Base-by-base conservation (phyloP, 2,113 vertebrate genomes). In the Struthio camelus region DNA sequence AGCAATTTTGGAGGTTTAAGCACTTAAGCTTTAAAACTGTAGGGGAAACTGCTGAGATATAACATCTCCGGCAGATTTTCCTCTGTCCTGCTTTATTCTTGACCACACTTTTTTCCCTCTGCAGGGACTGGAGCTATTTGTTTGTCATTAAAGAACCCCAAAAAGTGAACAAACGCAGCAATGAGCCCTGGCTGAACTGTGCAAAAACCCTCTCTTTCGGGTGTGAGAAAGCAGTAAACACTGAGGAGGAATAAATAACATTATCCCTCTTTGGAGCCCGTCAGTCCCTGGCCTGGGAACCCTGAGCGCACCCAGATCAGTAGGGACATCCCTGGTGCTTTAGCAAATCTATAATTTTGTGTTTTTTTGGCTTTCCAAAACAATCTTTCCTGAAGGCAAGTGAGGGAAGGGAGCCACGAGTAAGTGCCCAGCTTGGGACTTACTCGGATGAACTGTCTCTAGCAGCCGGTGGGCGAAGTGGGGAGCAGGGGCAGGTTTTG, bases 401-500 rank as follows among this genome's bases (percentile, higher is more conserved):
- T 23, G 27, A 44, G 40, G 24, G 17, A 30, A 44, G 27, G 65
- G 22, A 70, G 44, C 44, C 44, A 23, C 27, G 44, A 56, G 54
- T 19, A 70, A 46, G 22, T 14, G 46, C 56, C 54, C 1, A 4
- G 46, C 82, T 78, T 84, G 4, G 0, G 13, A 22, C 66, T 0
- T 0, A 65, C 54, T 3, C 36, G 59, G 32, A 36, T 0, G 2
- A 40, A 40, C 32, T 9, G 22, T 77, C 8, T 5, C 11, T 40
- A 8, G 75, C 2, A 0, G 17, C 48, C 7, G 3, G 42, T 4
- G 5, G 1, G 8, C 42, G 70, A 8, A 1, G 30, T 11, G 25
- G 51, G 59, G 51, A 64, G 32, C 16, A 3, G 1, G 66, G 79
- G 53, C 32, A 32, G 53, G 86, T 90, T 77, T 85, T 65, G 53